Conservation (phyloP, 2,113 vertebrate genomes). For the Cygnus buccinator region DNA sequence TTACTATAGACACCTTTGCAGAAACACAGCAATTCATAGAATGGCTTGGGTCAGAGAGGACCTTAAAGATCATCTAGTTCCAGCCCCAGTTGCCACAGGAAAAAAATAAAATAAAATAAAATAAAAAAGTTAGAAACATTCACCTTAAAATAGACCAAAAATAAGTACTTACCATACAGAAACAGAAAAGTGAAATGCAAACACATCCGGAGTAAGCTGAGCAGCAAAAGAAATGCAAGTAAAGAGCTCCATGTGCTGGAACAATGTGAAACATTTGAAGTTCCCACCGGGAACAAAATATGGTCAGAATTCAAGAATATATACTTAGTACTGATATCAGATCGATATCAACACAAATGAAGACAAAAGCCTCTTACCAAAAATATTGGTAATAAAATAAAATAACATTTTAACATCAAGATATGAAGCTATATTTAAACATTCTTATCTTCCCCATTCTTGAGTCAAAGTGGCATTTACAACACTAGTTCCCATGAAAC, state of each 20-base stretch:
- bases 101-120: no score
- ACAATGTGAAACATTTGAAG: background rate
- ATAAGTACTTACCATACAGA: background rate
- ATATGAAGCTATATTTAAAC: conserved; percentile 15
- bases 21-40: background rate
- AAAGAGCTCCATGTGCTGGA: background rate
- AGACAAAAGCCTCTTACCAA: conserved; percentile 28
- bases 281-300: background rate
- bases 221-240: background rate
- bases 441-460: background rate
- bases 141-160: background rate
- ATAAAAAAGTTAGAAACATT: background rate
- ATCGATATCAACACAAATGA: background rate
- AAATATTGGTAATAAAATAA: background rate
- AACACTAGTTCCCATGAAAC: background rate
- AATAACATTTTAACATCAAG: conserved; percentile 11
- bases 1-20: background rate
- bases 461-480: background rate
- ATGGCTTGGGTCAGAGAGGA: no score
- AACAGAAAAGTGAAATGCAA: background rate
- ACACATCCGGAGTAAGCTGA: background rate
- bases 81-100: background rate
- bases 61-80: no score
- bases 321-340: background rate
- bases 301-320: background rate